A percentile compares a stretch with the other conserved stretches of the same genome.
These are phyloP conservation scores for Apeira syringaria DNA, from an alignment of 2,888 invertebrate species.

Conservation along the genomic window DNA sequence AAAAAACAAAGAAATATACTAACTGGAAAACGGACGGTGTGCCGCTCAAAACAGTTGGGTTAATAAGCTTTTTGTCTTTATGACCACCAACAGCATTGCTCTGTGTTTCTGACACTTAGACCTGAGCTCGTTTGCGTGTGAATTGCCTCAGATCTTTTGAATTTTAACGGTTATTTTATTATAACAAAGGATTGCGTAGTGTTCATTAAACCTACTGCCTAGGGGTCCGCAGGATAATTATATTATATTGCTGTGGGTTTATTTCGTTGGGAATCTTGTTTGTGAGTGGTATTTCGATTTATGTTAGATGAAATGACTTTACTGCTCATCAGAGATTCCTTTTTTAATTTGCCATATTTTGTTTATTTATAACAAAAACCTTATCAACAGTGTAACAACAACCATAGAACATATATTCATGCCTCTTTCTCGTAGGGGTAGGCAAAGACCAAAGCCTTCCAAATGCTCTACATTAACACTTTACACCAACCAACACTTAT, in stretches of 20 bases:
- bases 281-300: constrained; percentile 23
- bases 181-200: constrained; percentile 56
- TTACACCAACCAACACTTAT: too few relatives aligned
- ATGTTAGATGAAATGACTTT: constrained; percentile 23
- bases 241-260: constrained; percentile 44
- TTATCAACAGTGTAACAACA: too few relatives aligned
- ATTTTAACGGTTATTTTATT: constrained; percentile 53
- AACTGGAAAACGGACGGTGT: constrained; percentile 38
- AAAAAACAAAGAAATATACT: too few relatives aligned
- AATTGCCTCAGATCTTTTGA: constrained; percentile 59
- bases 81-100: constrained; percentile 48
- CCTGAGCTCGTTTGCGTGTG: constrained; percentile 56
- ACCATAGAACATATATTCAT: too few relatives aligned
- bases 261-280: constrained; percentile 23
- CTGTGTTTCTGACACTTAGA: constrained; percentile 48
- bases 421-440: too few relatives aligned
- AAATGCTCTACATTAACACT: too few relatives aligned
- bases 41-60: constrained; percentile 36
- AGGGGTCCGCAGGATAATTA: constrained; percentile 40
- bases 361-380: too few relatives aligned
- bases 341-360: too few relatives aligned
- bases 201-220: constrained; percentile 5
- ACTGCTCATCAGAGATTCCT: too few relatives aligned
- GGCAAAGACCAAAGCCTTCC: too few relatives aligned
- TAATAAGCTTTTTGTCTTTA: constrained; percentile 56